phyloP scores from a whole-genome alignment of 2,888 invertebrate genomes.

The Yponomeuta evonymella region DNA sequence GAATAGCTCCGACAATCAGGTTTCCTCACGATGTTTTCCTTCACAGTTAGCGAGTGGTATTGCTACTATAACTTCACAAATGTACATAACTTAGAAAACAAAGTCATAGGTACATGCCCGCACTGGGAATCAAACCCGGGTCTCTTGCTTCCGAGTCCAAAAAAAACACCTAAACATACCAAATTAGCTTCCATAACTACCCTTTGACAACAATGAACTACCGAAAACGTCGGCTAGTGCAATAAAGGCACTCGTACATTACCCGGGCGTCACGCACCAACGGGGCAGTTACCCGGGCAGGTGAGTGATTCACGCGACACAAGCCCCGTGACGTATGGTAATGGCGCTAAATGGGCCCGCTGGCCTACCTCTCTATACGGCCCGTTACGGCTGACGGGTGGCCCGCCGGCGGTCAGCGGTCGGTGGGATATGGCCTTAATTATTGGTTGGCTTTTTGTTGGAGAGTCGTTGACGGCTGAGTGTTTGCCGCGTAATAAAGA shows the following conservation, averaged over 20 bases:
- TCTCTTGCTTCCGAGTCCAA: neutral
- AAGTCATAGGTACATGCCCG: too few relatives aligned
- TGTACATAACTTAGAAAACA: too few relatives aligned
- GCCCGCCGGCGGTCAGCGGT: conserved; percentile 11
- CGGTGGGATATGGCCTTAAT: conserved; percentile 8
- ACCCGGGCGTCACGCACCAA: conserved; percentile 23
- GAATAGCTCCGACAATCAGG: too few relatives aligned
- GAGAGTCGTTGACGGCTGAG: neutral
- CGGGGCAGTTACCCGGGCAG: conserved; percentile 27
- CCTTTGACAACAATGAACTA: neutral
- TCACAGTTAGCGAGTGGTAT: too few relatives aligned
- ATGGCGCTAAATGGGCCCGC: conserved; percentile 33
- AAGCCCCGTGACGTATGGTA: conserved; percentile 48
- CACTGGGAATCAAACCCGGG: too few relatives aligned
- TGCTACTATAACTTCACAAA: too few relatives aligned
- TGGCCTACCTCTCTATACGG: conserved; percentile 14
- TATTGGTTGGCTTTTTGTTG: conserved; percentile 17
- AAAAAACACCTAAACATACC: neutral
- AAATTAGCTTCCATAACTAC: neutral
- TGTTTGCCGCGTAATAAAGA: too few relatives aligned
- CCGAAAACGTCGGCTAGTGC: conserved; percentile 19
- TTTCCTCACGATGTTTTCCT: too few relatives aligned
- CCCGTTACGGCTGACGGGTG: neutral
- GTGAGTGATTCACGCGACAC: conserved; percentile 49
- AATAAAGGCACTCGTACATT: conserved; percentile 41